Evolutionary conservation across 2,113 vertebrate species (phyloP).

Genomic region (Apodemus sylvaticus): DNA sequence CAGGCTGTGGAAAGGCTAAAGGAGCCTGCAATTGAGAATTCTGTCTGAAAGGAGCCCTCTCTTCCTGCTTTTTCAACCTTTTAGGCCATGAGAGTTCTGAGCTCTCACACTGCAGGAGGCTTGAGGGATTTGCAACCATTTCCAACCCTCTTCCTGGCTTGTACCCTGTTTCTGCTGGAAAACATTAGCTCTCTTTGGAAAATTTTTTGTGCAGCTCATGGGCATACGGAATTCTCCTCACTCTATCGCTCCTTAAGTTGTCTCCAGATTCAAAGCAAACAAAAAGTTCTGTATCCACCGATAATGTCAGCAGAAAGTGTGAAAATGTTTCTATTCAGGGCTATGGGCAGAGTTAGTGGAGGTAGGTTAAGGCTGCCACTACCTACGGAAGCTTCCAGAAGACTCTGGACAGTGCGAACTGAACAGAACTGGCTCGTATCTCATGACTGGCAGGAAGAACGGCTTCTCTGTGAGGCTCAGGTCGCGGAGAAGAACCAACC

Average conservation of each 20-base stretch:
- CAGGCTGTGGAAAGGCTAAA: neutral
- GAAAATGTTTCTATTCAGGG: neutral
- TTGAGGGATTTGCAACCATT: neutral
- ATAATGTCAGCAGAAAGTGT: neutral
- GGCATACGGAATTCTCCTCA: neutral
- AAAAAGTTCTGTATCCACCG: neutral
- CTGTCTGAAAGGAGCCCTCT: neutral
- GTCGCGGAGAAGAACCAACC: neutral
- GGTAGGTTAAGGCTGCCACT: neutral
- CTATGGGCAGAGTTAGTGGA: neutral
- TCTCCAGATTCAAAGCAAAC: neutral
- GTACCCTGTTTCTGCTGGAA: neutral
- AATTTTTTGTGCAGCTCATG: neutral
- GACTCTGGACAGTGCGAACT: neutral
- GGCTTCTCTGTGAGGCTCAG: neutral
- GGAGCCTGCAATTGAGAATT: neutral
- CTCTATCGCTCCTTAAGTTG: neutral
- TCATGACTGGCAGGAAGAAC: neutral
- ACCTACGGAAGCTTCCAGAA: neutral
- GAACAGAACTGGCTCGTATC: neutral
- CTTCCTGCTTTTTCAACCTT: neutral
- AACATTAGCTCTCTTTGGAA: neutral
- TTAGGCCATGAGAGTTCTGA: neutral
- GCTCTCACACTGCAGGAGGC: neutral
- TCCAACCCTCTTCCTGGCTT: neutral